A percentile compares a stretch with the other conserved stretches of the same genome.
Conservation (phyloP, 2,888 invertebrate genomes). For the Sinhomidia bicolor region DNA sequence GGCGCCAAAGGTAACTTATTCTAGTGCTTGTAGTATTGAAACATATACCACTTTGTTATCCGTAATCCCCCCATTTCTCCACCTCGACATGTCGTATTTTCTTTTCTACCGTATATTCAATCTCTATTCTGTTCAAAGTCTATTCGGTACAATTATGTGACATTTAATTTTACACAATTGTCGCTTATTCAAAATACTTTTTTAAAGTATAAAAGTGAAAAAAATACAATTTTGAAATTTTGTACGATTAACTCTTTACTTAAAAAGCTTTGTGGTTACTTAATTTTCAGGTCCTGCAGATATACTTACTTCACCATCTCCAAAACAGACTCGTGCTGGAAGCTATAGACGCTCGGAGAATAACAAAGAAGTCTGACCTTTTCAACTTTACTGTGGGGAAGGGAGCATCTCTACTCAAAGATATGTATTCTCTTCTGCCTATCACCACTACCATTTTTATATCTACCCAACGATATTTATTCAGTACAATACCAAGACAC, state of each 20-base stretch:
- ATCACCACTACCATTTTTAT: not conserved
- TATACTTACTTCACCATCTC: slow-evolving; percentile 78
- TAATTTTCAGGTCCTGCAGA: slow-evolving; percentile 78
- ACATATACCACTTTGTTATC: not conserved
- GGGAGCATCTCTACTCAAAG: not conserved
- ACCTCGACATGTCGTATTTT: not conserved
- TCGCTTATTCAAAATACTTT: not conserved
- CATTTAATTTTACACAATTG: not conserved
- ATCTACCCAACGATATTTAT: slow-evolving; percentile 58
- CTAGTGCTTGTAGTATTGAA: not conserved
- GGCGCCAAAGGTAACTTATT: slow-evolving; percentile 78
- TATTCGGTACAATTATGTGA: too few relatives aligned
- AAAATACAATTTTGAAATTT: not conserved
- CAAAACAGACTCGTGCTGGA: slow-evolving; percentile 77
- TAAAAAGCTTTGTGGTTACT: not conserved
- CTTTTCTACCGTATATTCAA: too few relatives aligned
- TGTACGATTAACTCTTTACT: too few relatives aligned
- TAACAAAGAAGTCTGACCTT: slow-evolving; percentile 76
- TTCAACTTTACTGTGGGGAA: not conserved
- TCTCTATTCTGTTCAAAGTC: too few relatives aligned
- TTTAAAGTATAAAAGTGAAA: slow-evolving; percentile 33
- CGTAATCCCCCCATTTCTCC: not conserved
- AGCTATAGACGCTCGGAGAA: slow-evolving; percentile 79
- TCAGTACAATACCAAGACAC: slow-evolving; percentile 66
- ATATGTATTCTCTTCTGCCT: not conserved